Conservation (phyloP, 2,797 vertebrate genomes). For the Sarcoramphus papa region DNA sequence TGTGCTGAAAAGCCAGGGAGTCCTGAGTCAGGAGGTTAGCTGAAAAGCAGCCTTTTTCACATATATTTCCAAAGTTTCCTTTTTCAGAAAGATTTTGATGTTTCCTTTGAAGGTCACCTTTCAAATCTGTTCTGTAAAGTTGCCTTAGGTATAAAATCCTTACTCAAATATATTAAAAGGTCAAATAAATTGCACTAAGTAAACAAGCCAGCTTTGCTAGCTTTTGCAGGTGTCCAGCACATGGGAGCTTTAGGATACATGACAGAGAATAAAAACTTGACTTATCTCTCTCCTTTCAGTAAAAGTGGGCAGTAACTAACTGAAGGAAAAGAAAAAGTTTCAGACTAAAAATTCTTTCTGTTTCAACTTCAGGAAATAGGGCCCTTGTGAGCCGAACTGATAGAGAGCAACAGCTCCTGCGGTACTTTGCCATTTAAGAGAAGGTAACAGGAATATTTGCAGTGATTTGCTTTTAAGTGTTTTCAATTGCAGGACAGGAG, state of each 20-base stretch:
- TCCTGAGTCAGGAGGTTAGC: constrained; percentile 30
- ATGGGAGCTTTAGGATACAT: constrained; percentile 46
- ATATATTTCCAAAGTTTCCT: constrained; percentile 42
- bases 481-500: constrained; percentile 51
- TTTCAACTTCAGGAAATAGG: constrained; percentile 1
- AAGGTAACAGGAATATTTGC: not conserved
- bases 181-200: constrained; percentile 64
- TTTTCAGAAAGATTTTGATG: constrained; percentile 52
- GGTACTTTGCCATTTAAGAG: not conserved
- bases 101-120: constrained; percentile 64
- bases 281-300: constrained; percentile 57
- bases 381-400: not conserved
- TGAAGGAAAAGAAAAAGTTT: constrained; percentile 9
- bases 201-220: constrained; percentile 59
- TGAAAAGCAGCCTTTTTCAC: constrained; percentile 32
- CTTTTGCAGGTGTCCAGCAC: constrained; percentile 64
- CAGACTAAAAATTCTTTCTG: constrained; percentile 11
- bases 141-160: constrained; percentile 64
- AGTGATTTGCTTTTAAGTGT: constrained; percentile 20
- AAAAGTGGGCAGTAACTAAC: not conserved
- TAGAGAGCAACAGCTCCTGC: not conserved
- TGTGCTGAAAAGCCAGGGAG: not conserved
- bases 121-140: constrained; percentile 55
- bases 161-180: constrained; percentile 72
- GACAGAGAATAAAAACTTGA: constrained; percentile 59